Percentiles rank a stretch among this genome's conserved stretches.
These are phyloP conservation scores for Pangasius mekongensis DNA, from an alignment of 2,797 vertebrate genomes.

Conservation along the genomic window DNA sequence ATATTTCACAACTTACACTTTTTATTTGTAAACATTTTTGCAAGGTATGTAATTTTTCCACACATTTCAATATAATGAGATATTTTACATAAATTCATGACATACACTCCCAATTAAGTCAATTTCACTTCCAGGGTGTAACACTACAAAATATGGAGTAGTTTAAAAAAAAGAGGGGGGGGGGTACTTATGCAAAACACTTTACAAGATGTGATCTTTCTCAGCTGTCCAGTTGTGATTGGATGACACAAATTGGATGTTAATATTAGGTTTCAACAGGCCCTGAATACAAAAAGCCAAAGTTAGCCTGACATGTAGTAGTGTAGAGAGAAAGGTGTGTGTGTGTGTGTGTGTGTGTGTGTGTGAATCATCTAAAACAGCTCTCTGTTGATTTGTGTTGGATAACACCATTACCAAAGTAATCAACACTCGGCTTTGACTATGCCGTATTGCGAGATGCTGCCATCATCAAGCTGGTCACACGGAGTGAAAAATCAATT, in stretches of 20 bases:
- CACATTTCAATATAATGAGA: not conserved
- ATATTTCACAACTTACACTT: not conserved
- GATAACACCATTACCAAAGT: not conserved
- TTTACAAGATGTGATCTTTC: not conserved
- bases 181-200: not conserved
- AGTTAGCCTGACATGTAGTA: not conserved
- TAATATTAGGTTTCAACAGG: not conserved
- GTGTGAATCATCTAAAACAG: not conserved
- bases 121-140: not conserved
- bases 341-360: not conserved
- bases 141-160: not conserved
- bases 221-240: not conserved
- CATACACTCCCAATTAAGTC: not conserved
- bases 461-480: not conserved
- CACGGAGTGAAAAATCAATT: slow-evolving; percentile 39
- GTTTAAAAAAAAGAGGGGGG: not conserved
- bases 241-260: not conserved
- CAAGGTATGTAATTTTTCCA: not conserved
- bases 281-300: not conserved
- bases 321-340: not conserved
- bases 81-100: not conserved
- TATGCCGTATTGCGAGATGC: not conserved
- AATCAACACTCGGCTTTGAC: not conserved
- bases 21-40: not conserved
- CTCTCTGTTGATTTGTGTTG: slow-evolving; percentile 7